Evolutionary conservation across 2,797 vertebrate genomes (phyloP).

Genomic region (Amblyraja radiata): DNA sequence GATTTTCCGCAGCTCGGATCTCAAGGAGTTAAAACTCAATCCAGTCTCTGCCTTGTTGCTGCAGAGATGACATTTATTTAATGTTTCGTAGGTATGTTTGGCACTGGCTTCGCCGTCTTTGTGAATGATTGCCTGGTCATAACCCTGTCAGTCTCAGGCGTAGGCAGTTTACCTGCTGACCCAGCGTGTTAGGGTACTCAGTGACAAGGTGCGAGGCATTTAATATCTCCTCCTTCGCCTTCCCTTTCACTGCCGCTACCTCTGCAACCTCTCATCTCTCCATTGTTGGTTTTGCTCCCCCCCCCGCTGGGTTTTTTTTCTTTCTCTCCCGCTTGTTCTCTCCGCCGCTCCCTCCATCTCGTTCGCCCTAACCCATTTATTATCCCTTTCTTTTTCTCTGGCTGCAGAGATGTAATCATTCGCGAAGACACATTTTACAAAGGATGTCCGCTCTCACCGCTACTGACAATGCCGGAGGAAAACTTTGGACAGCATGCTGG

Average conservation of each 20-base stretch:
- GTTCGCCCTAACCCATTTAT: not conserved
- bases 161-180: not conserved
- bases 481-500: not conserved
- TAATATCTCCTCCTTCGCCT: constrained; percentile 42
- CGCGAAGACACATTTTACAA: not conserved
- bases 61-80: not conserved
- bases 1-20: not conserved
- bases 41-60: not conserved
- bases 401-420: not conserved
- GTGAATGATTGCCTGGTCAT: not conserved
- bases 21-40: not conserved
- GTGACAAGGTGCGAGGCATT: not conserved
- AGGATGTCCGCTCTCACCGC: not conserved
- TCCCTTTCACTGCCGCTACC: constrained; percentile 43
- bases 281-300: constrained; percentile 46
- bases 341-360: not conserved
- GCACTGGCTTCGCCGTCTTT: not conserved
- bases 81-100: not conserved
- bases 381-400: not conserved
- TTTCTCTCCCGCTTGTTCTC: not conserved
- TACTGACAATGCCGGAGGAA: not conserved
- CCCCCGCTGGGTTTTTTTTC: no score
- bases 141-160: not conserved
- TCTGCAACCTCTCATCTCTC: constrained; percentile 47
- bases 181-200: not conserved